Evolutionary conservation across 1,140 invertebrate species (phyloP), one percentile per base, ranked within the genome.

Genomic region (Pemphigus obesinymphae): DNA sequence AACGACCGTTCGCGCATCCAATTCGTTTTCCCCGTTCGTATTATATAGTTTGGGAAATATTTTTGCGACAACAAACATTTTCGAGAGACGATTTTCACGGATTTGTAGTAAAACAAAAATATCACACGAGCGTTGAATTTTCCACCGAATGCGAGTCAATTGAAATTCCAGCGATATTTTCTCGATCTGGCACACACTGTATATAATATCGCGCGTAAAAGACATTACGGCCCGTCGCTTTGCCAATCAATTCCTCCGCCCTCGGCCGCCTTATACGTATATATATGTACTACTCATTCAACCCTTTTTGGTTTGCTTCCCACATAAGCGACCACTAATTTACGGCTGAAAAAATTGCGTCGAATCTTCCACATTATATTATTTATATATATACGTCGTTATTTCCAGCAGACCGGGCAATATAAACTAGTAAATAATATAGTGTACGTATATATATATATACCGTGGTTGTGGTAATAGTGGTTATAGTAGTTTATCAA

Each of bases 201-300:
- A 26, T 6, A 70, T 70, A 70, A 73, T 48, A 53, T 55, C 31
- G 53, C 50, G 50, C n/a, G 75, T 31, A 78, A 80, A 63, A 80
- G 76, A 80, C 31, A 31, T 80, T 80, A 80, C 76, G 55, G 76
- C 20, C 37, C 76, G 76, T 78, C 37, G 34, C 55, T 80, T 80
- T 29, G 50, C 76, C 76, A 80, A 80, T 80, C 76, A 80, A 80
- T 61, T 37, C 76, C 55, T 17, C 3, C 4, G 37, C 3, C 72
- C 40, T 10, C 29, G 20, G 17, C 20, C 61, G 17, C 26, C 3
- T 5, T 45, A 40, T 40, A 40, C n/a, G n/a, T n/a, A 8, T 5
- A 0, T 13, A 26, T 26, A 23, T 17, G 29, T 4, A 10, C 1
- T 40, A 45, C 3, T 8, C 75, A 78, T 55, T 53, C 75, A 70